phyloP scores from a whole-genome alignment of 1,140 invertebrate species.

The Metopolophium dirhodum region DNA sequence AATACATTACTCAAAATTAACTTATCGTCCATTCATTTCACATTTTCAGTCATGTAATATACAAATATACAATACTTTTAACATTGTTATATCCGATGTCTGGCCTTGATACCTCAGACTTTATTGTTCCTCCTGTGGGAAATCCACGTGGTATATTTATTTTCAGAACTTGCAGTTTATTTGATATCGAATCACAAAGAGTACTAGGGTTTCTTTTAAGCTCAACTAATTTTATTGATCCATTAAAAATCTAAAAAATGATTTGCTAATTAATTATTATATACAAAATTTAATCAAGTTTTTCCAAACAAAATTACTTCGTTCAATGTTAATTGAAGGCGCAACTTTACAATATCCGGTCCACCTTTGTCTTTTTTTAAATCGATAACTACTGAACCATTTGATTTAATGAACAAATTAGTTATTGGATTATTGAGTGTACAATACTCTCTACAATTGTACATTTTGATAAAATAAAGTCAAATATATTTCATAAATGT shows the following conservation, averaged over 20 bases:
- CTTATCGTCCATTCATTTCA: background rate
- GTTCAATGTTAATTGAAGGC: constrained; percentile 9
- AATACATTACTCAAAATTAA: background rate
- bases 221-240: background rate
- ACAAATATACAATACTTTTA: background rate
- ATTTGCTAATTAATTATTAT: background rate
- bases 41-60: background rate
- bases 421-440: constrained; percentile 9
- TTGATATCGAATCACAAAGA: background rate
- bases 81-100: background rate
- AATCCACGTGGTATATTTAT: constrained; percentile 11
- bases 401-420: constrained; percentile 10
- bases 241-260: constrained; percentile 20
- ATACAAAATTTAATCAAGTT: background rate
- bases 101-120: background rate
- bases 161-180: background rate
- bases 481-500: background rate
- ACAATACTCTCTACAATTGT: background rate
- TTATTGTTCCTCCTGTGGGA: background rate
- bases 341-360: constrained; percentile 63
- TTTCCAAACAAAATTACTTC: background rate
- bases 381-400: background rate
- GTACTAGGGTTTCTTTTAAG: background rate
- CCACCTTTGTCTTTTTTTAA: background rate
- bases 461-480: background rate